phyloP scores from a whole-genome alignment of 1,140 invertebrate genomes.

The Leptinotarsa defecta region DNA sequence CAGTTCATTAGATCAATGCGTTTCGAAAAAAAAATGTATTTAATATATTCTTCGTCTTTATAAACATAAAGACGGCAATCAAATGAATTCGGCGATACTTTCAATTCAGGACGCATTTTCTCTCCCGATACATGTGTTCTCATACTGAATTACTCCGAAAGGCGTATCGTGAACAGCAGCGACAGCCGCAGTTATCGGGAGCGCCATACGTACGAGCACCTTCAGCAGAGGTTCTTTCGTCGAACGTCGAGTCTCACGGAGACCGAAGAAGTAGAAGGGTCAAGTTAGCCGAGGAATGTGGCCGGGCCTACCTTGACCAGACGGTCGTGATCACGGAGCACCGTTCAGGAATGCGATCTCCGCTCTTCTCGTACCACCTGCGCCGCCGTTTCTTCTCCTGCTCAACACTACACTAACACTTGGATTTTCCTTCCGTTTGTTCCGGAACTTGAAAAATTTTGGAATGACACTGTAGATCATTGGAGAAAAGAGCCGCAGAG shows the following conservation, averaged over 20 bases:
- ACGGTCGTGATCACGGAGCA: slow-evolving; percentile 48
- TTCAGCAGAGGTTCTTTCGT: slow-evolving; percentile 3
- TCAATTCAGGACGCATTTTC: no score
- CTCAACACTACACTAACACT: neutral
- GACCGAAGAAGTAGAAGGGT: slow-evolving; percentile 38
- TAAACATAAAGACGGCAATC: no score
- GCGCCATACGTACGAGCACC: neutral
- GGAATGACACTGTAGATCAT: no score
- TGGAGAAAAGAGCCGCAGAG: no score
- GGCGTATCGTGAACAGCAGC: neutral
- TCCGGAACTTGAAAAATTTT: no score
- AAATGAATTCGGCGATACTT: no score
- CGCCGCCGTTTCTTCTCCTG: neutral
- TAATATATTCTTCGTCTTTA: no score
- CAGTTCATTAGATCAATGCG: no score
- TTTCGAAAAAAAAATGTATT: no score
- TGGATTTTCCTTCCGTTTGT: no score
- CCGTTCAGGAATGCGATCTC: slow-evolving; percentile 49
- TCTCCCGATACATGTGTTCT: no score
- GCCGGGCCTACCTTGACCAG: slow-evolving; percentile 52
- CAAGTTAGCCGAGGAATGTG: slow-evolving; percentile 48
- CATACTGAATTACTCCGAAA: no score
- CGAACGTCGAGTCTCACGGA: neutral
- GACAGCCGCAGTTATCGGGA: neutral
- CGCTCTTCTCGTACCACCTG: slow-evolving; percentile 31